phyloP scores from a whole-genome alignment of 53 echinoderm and acorn worm species.

The Henricia sp. region DNA sequence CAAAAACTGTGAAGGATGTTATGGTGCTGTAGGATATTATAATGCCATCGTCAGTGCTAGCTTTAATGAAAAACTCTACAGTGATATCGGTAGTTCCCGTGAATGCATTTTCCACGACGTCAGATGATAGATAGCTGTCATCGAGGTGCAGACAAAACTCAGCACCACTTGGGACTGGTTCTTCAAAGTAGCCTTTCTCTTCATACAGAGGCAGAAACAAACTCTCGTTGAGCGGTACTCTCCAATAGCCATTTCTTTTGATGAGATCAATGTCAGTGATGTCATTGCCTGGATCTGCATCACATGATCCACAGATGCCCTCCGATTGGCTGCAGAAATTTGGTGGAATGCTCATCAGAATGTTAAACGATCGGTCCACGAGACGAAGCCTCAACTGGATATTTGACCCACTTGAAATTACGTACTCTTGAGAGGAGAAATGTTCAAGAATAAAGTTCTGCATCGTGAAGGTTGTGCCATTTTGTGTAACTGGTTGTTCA shows the following conservation, averaged over 20 bases:
- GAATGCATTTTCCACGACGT: slow-evolving; percentile 63
- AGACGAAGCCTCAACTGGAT: slow-evolving; percentile 51
- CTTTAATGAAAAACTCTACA: slow-evolving; percentile 73
- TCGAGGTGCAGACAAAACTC: slow-evolving; percentile 68
- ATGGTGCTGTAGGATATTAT: slow-evolving; percentile 74
- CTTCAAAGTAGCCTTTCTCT: slow-evolving; percentile 61
- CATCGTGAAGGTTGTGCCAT: slow-evolving; percentile 36
- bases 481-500: slow-evolving; percentile 42
- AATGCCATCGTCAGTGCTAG: slow-evolving; percentile 62
- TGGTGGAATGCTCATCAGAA: slow-evolving; percentile 38
- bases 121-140: slow-evolving; percentile 71
- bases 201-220: slow-evolving; percentile 71
- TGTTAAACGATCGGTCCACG: slow-evolving; percentile 70
- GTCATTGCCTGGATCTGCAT: slow-evolving; percentile 74
- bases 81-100: slow-evolving; percentile 65
- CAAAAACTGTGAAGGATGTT: slow-evolving; percentile 65
- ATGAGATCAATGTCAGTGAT: slow-evolving; percentile 52
- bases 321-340: slow-evolving; percentile 47
- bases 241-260: slow-evolving; percentile 55
- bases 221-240: slow-evolving; percentile 39
- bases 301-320: slow-evolving; percentile 90
- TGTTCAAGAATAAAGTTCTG: slow-evolving; percentile 56
- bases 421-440: slow-evolving; percentile 64
- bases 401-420: slow-evolving; percentile 26
- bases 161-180: slow-evolving; percentile 66